Conservation (phyloP, 2,888 invertebrate genomes). For the Papilio demoleus region DNA sequence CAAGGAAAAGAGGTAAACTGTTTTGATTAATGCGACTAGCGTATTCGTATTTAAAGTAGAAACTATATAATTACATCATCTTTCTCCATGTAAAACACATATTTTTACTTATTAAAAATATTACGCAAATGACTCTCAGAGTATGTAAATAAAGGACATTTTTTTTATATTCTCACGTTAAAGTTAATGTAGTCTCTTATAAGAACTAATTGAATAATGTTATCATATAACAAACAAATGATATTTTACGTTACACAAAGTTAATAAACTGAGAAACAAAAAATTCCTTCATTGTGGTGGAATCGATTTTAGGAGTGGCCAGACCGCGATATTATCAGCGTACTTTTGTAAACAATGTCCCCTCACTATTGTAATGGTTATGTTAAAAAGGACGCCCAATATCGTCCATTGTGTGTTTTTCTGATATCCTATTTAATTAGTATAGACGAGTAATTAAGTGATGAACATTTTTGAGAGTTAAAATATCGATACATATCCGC, state of each 20-base stretch:
- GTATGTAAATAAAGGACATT: neutral
- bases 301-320: conserved; percentile 32
- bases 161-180: neutral
- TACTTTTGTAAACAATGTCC: conserved; percentile 34
- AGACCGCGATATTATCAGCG: conserved; percentile 17
- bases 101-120: neutral
- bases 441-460: conserved; percentile 4
- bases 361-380: conserved; percentile 1
- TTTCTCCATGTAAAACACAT: neutral
- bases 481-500: neutral
- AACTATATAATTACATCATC: neutral
- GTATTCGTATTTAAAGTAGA: neutral
- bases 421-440: conserved; percentile 10
- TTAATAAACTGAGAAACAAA: too few relatives aligned
- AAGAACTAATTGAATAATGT: neutral
- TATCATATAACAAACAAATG: neutral
- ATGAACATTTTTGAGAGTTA: neutral
- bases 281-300: conserved; percentile 11
- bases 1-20: too few relatives aligned
- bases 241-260: conserved; percentile 16
- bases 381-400: conserved; percentile 13
- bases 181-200: conserved; percentile 4
- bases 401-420: neutral
- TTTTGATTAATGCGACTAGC: neutral
- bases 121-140: neutral